A percentile compares a stretch with the other conserved stretches of the same genome.
These are phyloP conservation scores for Cerastis rubricosa DNA, from an alignment of 2,888 invertebrate species.

Conservation along the genomic window DNA sequence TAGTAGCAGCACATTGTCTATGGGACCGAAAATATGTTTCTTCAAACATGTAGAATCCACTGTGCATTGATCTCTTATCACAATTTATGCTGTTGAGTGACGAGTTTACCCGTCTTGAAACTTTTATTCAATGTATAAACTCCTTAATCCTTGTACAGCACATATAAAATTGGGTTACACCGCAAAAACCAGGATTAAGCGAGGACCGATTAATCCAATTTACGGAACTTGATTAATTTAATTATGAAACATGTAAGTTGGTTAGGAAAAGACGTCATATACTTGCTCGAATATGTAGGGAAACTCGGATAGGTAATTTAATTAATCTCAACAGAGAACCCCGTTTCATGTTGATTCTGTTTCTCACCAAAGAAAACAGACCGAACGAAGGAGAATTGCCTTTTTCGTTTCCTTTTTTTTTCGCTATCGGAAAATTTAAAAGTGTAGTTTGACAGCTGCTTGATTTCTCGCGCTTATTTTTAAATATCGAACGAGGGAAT, in stretches of 20 bases:
- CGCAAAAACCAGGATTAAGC: conserved; percentile 36
- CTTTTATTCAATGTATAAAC: background rate
- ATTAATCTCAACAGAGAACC: conserved; percentile 42
- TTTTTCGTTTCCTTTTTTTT: background rate
- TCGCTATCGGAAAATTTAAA: conserved; percentile 32
- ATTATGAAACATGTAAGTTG: conserved; percentile 48
- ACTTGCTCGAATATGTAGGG: conserved; percentile 18
- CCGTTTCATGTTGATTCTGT: conserved; percentile 41
- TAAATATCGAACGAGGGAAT: conserved; percentile 46
- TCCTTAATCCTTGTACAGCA: background rate
- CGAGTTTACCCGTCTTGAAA: background rate
- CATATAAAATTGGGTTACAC: conserved; percentile 17
- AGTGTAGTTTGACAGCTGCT: conserved; percentile 41
- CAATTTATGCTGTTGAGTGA: background rate
- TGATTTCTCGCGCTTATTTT: conserved; percentile 44
- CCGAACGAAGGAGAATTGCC: conserved; percentile 5
- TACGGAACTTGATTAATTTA: conserved; percentile 44
- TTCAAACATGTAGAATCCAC: background rate
- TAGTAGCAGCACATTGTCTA: background rate
- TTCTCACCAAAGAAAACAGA: conserved; percentile 27
- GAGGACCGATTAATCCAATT: conserved; percentile 41
- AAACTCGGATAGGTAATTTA: conserved; percentile 40
- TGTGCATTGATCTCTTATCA: background rate
- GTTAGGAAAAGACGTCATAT: conserved; percentile 32
- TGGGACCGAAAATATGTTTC: background rate